Conservation (phyloP, 1,140 invertebrate genomes). For the Homarus americanus region DNA sequence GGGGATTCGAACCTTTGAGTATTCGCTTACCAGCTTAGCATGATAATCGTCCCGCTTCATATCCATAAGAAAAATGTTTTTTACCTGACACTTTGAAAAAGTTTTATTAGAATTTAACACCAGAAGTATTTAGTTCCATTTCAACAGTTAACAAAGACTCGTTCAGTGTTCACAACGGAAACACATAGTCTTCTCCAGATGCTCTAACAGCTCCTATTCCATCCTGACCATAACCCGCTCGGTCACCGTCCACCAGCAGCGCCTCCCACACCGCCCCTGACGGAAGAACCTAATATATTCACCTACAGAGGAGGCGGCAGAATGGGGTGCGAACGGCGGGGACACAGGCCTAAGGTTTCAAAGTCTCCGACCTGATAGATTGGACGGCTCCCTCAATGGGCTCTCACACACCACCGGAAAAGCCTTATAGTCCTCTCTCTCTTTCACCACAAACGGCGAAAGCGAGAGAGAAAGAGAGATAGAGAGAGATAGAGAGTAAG, state of each 20-base stretch:
- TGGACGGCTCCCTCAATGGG: not conserved
- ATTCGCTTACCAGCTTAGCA: no score
- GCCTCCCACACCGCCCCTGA: not conserved
- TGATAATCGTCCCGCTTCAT: no score
- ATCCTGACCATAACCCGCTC: not conserved
- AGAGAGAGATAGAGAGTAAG: no score
- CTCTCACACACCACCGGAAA: not conserved
- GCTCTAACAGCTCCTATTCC: not conserved
- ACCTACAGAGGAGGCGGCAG: not conserved
- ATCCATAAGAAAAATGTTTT: no score
- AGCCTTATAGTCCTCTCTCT: not conserved
- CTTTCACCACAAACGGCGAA: not conserved
- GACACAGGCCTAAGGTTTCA: conserved; percentile 15
- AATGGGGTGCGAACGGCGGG: not conserved
- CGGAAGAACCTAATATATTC: not conserved
- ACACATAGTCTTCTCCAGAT: not conserved
- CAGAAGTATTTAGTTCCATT: not conserved
- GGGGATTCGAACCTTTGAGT: no score
- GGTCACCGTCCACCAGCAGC: not conserved
- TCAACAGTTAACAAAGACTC: not conserved
- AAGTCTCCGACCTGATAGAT: conserved; percentile 42
- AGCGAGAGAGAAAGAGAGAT: not conserved
- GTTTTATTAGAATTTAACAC: no score
- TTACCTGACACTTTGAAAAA: no score
- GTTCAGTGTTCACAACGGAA: not conserved